Evolutionary conservation across 2,113 vertebrate genomes (phyloP).

Genomic region (Ceyx melanurus): DNA sequence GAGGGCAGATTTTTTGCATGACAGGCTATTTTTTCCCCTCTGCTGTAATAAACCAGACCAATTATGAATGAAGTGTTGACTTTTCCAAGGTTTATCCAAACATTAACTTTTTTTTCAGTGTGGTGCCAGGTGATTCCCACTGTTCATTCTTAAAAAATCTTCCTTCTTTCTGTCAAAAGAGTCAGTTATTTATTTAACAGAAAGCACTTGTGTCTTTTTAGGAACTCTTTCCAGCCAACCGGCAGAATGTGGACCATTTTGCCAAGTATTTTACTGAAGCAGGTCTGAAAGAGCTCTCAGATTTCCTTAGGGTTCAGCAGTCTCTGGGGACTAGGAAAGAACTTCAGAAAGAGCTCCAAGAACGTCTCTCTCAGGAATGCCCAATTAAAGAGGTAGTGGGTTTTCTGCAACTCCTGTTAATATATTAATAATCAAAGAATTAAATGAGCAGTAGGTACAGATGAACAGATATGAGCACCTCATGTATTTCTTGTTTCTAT

Average conservation of each 20-base stretch:
- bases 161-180: neutral
- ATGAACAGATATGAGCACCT: neutral
- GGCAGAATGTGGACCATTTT: constrained; percentile 93
- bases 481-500: neutral
- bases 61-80: neutral
- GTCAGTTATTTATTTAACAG: neutral
- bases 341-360: constrained; percentile 90
- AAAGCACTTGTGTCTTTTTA: constrained; percentile 43
- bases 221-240: constrained; percentile 91
- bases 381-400: constrained; percentile 85
- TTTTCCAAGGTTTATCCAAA: neutral
- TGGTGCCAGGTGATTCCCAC: neutral
- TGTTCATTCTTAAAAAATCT: neutral
- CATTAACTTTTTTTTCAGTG: neutral
- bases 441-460: neutral
- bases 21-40: neutral
- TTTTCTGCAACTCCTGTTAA: neutral
- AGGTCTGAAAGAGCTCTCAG: constrained; percentile 89
- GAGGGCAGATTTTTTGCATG: neutral
- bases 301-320: constrained; percentile 88
- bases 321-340: constrained; percentile 91
- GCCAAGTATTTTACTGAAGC: constrained; percentile 90
- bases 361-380: constrained; percentile 88
- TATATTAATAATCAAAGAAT: neutral
- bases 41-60: neutral